A percentile compares a stretch with the other conserved stretches of the same genome.
Conservation (phyloP, 2,797 vertebrate genomes). For the Sebastes taczanowskii region DNA sequence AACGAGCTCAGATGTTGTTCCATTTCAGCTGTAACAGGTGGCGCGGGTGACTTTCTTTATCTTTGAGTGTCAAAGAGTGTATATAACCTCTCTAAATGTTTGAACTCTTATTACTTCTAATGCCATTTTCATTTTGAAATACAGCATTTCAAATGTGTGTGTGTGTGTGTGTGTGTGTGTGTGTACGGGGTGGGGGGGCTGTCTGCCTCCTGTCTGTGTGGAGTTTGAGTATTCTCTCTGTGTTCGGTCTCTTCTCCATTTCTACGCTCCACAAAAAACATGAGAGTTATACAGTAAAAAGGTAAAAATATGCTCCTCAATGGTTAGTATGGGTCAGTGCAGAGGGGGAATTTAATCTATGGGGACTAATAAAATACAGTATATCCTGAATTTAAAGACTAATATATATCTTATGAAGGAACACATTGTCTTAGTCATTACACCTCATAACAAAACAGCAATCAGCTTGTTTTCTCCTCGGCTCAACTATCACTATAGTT, state of each 20-base stretch:
- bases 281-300: background rate
- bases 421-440: background rate
- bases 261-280: background rate
- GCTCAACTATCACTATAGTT: background rate
- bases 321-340: background rate
- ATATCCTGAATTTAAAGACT: background rate
- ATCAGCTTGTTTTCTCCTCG: background rate
- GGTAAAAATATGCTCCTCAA: background rate
- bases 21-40: background rate
- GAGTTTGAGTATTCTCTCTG: background rate
- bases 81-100: background rate
- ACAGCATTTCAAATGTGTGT: background rate
- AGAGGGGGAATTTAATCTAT: background rate
- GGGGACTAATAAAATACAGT: background rate
- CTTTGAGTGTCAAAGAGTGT: background rate
- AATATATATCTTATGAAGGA: background rate
- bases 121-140: background rate
- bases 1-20: background rate
- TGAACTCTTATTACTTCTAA: background rate
- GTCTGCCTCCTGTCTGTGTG: background rate
- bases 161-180: too few species aligned
- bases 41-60: background rate
- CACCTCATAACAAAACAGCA: background rate
- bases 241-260: background rate
- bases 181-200: too few species aligned